phyloP scores from a whole-genome alignment of 2,888 invertebrate genomes.

The Ectemnius lituratus region DNA sequence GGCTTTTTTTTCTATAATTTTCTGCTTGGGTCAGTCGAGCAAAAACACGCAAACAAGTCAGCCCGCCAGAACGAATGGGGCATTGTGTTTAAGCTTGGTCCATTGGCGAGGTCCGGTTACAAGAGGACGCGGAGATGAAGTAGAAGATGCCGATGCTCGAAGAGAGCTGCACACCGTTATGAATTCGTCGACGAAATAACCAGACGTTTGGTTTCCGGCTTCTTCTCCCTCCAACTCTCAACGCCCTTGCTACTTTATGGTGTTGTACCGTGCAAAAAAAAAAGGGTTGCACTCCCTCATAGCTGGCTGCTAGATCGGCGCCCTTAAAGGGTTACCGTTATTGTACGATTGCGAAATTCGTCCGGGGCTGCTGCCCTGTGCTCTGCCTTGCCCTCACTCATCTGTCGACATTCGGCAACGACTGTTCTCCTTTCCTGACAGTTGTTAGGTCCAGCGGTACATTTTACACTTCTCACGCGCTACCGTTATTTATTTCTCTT shows the following conservation, averaged over 20 bases:
- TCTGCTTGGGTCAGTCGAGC: slow-evolving; percentile 20
- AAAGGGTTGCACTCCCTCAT: slow-evolving; percentile 57
- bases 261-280: slow-evolving; percentile 54
- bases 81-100: slow-evolving; percentile 32
- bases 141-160: slow-evolving; percentile 22
- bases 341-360: slow-evolving; percentile 66
- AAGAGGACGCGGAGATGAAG: slow-evolving; percentile 27
- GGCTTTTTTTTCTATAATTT: slow-evolving; percentile 45
- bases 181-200: slow-evolving; percentile 51
- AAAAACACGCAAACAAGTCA: slow-evolving; percentile 26
- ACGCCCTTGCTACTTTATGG: slow-evolving; percentile 46
- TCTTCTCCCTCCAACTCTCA: slow-evolving; percentile 15
- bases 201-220: slow-evolving; percentile 15
- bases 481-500: no score
- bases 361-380: slow-evolving; percentile 44
- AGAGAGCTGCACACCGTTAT: slow-evolving; percentile 45
- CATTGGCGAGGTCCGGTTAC: slow-evolving; percentile 9
- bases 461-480: no score
- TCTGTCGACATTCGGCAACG: slow-evolving; percentile 58
- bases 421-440: slow-evolving; percentile 25
- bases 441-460: neutral
- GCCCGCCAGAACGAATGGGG: slow-evolving; percentile 31
- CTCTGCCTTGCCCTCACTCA: slow-evolving; percentile 59
- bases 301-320: slow-evolving; percentile 30
- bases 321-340: slow-evolving; percentile 64